A percentile compares a stretch with the other conserved stretches of the same genome.
These are phyloP conservation scores for Notothenia rossii DNA, from an alignment of 2,113 vertebrate species.

Conservation along the genomic window DNA sequence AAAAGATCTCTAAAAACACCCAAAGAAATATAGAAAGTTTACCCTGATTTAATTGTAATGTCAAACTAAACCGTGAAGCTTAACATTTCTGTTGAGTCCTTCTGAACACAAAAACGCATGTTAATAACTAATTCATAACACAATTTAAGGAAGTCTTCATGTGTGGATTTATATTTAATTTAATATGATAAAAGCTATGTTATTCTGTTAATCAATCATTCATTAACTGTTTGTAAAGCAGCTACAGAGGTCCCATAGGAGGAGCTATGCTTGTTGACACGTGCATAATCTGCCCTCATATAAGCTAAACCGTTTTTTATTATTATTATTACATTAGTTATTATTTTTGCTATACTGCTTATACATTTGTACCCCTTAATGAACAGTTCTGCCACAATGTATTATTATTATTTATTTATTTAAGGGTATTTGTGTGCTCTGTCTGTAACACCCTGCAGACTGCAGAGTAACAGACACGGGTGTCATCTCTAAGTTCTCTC, in stretches of 20 bases:
- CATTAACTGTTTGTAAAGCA: not conserved
- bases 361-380: not conserved
- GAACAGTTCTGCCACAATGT: not conserved
- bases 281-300: not conserved
- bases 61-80: not conserved
- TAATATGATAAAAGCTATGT: not conserved
- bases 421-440: not conserved
- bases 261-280: not conserved
- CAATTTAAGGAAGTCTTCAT: not conserved
- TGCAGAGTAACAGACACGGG: not conserved
- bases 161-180: not conserved
- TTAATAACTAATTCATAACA: not conserved
- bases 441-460: not conserved
- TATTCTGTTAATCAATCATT: not conserved
- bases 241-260: not conserved
- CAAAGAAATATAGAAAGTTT: too few relatives aligned
- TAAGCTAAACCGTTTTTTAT: not conserved
- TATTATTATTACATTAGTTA: not conserved
- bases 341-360: not conserved
- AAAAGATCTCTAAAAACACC: not conserved
- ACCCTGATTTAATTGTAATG: not conserved
- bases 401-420: not conserved
- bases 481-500: conserved; percentile 22
- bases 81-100: not conserved
- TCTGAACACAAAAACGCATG: not conserved